Evolutionary conservation across 2,797 vertebrate genomes (phyloP), one percentile per base, ranked within the genome.

Genomic region (Adelosebastes latens): DNA sequence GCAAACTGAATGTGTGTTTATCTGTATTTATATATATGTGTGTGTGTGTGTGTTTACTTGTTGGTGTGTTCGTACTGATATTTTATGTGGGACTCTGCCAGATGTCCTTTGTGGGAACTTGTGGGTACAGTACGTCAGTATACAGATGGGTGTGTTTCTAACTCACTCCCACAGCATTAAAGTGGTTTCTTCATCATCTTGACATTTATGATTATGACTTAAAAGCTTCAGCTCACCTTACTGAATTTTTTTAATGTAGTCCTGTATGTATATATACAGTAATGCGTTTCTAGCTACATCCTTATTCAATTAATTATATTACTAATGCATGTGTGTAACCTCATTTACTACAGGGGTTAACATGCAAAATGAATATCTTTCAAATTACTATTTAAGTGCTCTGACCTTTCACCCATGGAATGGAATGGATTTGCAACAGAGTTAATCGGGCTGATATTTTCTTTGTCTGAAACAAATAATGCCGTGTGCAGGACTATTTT

Each of bases 61-160:
- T 13, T 36, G 32, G 34, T 16, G 14, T 65, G 22, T 79, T 20
- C 4, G 1, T 18, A n/a, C 24, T 32, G 14, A 10, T 53, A 20
- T 71, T 62, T 64, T 75, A 75, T 61, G 66, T 31, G 34, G 34
- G 55, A 11, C 63, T 59, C 24, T 64, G 8, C 62, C 36, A 39
- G 6, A 67, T 65, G 62, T 84, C 65, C 58, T 87, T 55, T 73
- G 58, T 80, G 83, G 66, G 60, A 87, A 79, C 71, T 71, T 88
- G 66, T 86, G 78, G 66, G 12, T 83, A 58, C 56, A 66, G 39
- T 68, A 46, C 63, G 69, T 75, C 31, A 80, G 70, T 27, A 29
- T 58, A 55, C 76, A 84, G 71, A 82, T 80, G 77, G 75, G 2
- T 68, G 64, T 81, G 61, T 84, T 79, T 65, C 46, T 34, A 31